phyloP scores from a whole-genome alignment of 1,140 invertebrate genomes.

The Bombus confusus region DNA sequence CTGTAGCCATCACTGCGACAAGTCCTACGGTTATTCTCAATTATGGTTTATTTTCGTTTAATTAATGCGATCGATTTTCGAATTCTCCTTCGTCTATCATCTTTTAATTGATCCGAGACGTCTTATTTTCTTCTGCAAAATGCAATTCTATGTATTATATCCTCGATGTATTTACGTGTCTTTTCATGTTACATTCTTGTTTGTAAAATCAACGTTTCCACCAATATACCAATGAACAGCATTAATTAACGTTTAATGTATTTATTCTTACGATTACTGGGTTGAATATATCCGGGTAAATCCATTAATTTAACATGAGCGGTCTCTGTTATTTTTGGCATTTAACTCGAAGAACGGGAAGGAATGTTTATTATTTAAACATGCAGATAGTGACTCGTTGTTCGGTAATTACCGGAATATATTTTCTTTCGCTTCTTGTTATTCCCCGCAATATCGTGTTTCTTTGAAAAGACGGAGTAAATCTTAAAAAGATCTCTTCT shows the following conservation, averaged over 20 bases:
- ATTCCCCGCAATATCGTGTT: background rate
- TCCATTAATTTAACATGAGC: background rate
- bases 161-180: background rate
- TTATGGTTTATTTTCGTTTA: background rate
- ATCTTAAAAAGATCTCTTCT: too few species aligned
- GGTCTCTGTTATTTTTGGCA: background rate
- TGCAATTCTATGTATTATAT: too few species aligned
- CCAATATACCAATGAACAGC: background rate
- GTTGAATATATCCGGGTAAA: background rate
- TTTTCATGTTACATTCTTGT: background rate
- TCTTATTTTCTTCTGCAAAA: too few species aligned
- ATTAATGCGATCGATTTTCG: background rate
- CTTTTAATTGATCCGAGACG: too few species aligned
- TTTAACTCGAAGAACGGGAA: background rate
- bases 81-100: background rate
- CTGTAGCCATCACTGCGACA: background rate
- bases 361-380: background rate
- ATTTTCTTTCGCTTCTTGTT: background rate
- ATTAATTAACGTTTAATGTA: background rate
- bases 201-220: background rate
- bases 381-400: background rate
- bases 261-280: background rate
- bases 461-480: too few species aligned
- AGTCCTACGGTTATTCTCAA: background rate
- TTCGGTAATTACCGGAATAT: background rate